Evolutionary conservation across 1,140 invertebrate genomes (phyloP).

Genomic region (Nephila pilipes): DNA sequence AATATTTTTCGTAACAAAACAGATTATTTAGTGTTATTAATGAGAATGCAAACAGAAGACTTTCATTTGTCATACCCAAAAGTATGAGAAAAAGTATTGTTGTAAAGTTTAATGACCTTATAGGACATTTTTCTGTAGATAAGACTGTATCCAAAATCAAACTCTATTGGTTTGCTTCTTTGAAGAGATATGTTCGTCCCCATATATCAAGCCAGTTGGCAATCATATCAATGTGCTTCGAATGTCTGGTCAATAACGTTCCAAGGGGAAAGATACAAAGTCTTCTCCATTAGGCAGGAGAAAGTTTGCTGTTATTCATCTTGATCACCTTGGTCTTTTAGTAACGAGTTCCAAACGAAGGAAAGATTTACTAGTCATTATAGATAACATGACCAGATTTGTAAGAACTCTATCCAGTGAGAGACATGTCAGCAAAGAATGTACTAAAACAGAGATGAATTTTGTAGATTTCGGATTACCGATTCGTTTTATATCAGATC

Average conservation of each 20-base stretch:
- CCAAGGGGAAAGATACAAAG: slow-evolving; percentile 53
- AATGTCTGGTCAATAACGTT: slow-evolving; percentile 53
- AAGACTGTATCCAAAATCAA: slow-evolving; percentile 20
- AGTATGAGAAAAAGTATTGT: too few relatives aligned
- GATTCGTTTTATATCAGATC: background rate
- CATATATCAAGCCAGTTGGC: too few relatives aligned
- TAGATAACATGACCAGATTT: background rate
- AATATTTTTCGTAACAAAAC: background rate
- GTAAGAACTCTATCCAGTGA: background rate
- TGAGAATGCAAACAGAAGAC: background rate
- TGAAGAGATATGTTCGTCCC: slow-evolving; percentile 49
- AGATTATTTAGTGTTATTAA: background rate
- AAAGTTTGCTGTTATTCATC: too few relatives aligned
- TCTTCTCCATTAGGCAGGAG: background rate
- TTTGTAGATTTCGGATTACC: slow-evolving; percentile 26
- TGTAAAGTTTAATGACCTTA: slow-evolving; percentile 45
- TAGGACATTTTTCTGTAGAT: slow-evolving; percentile 59
- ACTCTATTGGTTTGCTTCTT: slow-evolving; percentile 34
- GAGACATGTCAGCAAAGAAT: background rate
- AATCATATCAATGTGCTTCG: slow-evolving; percentile 27
- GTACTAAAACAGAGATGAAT: slow-evolving; percentile 27
- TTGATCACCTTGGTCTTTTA: too few relatives aligned
- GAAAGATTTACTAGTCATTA: background rate
- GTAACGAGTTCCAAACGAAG: background rate
- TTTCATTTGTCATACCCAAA: too few relatives aligned